phyloP scores from a whole-genome alignment of 2,113 vertebrate genomes.

The Uria lomvia region DNA sequence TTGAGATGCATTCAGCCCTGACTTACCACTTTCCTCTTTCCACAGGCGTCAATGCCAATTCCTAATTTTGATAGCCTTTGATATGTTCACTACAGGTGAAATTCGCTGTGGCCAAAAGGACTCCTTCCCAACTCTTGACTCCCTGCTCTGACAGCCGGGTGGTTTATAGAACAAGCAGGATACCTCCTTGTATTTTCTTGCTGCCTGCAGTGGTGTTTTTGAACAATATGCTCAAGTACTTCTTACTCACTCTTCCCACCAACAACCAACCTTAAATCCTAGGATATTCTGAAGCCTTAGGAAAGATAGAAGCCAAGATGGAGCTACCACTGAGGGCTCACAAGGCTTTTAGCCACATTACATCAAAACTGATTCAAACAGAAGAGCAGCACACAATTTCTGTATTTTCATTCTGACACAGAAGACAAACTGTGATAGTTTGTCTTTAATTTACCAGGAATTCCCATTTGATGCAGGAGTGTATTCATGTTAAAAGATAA shows the following conservation, averaged over 20 bases:
- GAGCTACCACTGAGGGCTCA: neutral
- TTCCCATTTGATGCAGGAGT: neutral
- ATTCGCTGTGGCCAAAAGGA: neutral
- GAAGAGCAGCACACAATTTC: neutral
- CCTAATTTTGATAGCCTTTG: neutral
- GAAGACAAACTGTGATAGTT: neutral
- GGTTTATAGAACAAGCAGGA: neutral
- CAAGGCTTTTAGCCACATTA: neutral
- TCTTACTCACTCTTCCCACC: neutral
- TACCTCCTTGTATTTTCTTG: neutral
- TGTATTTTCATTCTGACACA: neutral
- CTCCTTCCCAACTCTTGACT: neutral
- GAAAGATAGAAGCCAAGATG: neutral
- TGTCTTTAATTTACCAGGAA: neutral
- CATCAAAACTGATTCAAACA: neutral
- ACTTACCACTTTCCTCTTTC: neutral
- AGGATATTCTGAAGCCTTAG: neutral
- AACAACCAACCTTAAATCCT: neutral
- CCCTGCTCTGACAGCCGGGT: neutral
- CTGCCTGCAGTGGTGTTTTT: neutral
- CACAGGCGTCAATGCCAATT: neutral
- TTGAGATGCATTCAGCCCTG: neutral
- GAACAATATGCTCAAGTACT: neutral
- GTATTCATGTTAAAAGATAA: neutral
- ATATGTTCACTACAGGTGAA: neutral